Base-by-base conservation (phyloP, 2,113 vertebrate species). In the Aegotheles bennettii region DNA sequence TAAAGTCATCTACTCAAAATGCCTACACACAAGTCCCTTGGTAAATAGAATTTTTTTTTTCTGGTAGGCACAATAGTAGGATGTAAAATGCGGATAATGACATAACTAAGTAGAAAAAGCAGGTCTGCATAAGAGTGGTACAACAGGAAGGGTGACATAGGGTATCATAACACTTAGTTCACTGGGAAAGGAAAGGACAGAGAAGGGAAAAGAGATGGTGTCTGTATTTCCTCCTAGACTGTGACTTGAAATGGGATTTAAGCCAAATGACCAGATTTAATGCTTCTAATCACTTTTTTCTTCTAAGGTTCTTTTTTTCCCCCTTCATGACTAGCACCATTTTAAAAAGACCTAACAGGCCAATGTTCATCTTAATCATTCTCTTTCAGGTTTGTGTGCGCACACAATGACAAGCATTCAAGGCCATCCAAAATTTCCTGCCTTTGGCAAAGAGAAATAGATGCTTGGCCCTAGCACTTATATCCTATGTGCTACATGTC, bases 371-470 rank as follows among this genome's bases (percentile, higher is more conserved):
- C 89, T 84, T 90, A 94, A 95, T 93, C 85, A 95, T 83, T 94
- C 92, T 89, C 94, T 96, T 97, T 95, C 84, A 85, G 81, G 84
- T 97, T 91, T 95, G 70, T 94, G 67, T 7, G 0, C 2, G 0
- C 42, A 91, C 70, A 95, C 87, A 96, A 88, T 95, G 93, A 63
- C 90, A 90, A 83, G 87, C 17, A 93, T 95, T 95, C 90, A 96
- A 59, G 54, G 67, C 59, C 6, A 74, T 85, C 87, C 96, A 91
- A 82, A 35, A 76, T 79, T 73, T 60, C 21, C 38, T 94, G 87
- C 53, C 35, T 77, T 91, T 96, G 89, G 93, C 78, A 94, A 61
- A 45, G 42, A 35, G 45, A 83, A 69, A 83, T 75, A 85, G n/a
- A 83, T 54, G 70, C 57, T 70, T 61, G 67, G 26, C 53, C 59